Conservation (phyloP, 2,113 vertebrate genomes). For the Lycocorax pyrrhopterus region DNA sequence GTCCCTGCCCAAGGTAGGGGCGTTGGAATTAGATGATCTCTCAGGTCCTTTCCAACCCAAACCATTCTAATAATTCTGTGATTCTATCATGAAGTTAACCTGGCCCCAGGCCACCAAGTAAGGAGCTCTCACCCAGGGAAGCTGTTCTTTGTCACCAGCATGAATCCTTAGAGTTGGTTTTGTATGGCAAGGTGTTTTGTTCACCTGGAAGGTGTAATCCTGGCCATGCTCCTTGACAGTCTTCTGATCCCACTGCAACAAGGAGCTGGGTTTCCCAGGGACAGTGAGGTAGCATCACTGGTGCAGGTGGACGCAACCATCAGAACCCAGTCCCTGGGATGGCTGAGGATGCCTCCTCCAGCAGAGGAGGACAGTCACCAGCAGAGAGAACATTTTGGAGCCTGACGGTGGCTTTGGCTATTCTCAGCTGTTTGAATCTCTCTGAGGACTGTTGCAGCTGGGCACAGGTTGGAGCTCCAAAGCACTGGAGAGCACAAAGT, state of each 20-base stretch:
- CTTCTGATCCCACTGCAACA: background rate
- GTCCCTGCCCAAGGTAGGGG: background rate
- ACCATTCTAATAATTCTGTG: background rate
- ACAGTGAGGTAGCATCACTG: background rate
- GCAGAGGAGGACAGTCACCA: background rate
- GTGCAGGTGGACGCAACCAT: background rate
- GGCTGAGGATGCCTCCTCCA: background rate
- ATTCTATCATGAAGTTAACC: background rate
- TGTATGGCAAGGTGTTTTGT: background rate
- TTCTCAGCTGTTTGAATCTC: background rate
- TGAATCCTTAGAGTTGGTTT: background rate
- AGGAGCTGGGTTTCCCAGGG: background rate
- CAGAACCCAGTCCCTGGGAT: background rate
- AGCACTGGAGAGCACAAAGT: background rate
- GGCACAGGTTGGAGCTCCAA: background rate
- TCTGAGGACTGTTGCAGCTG: background rate
- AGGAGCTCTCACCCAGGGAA: background rate
- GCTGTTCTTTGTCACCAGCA: background rate
- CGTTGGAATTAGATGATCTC: fast-evolving
- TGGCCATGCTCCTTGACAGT: background rate
- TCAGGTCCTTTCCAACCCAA: background rate
- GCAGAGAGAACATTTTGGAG: background rate
- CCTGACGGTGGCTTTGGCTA: background rate
- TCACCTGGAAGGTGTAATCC: background rate
- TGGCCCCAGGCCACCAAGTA: background rate